phyloP scores from a whole-genome alignment of 2,113 vertebrate genomes.

The Uropsilus gracilis region DNA sequence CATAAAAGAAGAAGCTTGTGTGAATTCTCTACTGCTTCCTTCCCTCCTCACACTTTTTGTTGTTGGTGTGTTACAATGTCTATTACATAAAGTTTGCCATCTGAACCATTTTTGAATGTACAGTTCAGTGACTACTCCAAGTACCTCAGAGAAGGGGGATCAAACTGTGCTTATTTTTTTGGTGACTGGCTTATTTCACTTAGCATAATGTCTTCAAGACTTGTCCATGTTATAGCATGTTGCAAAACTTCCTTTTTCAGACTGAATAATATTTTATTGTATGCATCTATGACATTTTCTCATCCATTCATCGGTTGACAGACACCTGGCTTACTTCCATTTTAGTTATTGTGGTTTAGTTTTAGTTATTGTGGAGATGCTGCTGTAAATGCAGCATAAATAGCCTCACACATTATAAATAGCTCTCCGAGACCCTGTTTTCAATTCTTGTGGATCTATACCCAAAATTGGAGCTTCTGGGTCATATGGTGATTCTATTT shows the following conservation, averaged over 20 bases:
- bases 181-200: not conserved
- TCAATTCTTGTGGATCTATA: not conserved
- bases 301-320: not conserved
- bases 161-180: not conserved
- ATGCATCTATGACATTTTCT: not conserved
- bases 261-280: not conserved
- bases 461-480: not conserved
- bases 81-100: not conserved
- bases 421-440: not conserved
- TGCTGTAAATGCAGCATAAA: not conserved
- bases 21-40: not conserved
- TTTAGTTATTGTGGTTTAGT: not conserved
- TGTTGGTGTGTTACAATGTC: not conserved
- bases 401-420: not conserved
- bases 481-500: not conserved
- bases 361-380: not conserved
- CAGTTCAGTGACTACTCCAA: not conserved
- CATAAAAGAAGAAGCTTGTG: not conserved
- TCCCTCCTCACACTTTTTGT: not conserved
- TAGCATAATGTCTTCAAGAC: not conserved
- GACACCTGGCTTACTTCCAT: not conserved
- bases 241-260: not conserved
- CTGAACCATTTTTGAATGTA: not conserved
- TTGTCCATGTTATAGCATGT: not conserved
- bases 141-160: no score